A percentile compares a stretch with the other conserved stretches of the same genome.
phyloP scores from a whole-genome alignment of 2,113 vertebrate genomes.

The Scopus umbretta region DNA sequence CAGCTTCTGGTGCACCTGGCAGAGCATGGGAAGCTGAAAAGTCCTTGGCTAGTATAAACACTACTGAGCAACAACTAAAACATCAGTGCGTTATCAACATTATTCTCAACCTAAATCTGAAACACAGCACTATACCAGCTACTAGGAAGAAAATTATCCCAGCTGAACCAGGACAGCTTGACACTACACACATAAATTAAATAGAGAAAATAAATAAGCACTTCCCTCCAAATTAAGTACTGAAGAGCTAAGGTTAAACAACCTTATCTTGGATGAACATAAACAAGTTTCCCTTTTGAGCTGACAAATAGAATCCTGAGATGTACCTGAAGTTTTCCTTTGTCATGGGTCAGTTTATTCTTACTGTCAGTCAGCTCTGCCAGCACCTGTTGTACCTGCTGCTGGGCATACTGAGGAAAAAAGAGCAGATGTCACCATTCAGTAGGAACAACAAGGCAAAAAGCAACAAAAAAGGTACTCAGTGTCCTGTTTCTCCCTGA shows the following conservation, averaged over 20 bases:
- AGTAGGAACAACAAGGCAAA: not conserved
- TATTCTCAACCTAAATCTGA: too few relatives aligned
- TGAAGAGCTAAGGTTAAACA: not conserved
- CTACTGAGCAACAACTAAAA: too few relatives aligned
- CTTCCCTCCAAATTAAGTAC: not conserved
- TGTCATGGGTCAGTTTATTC: slow-evolving; percentile 72
- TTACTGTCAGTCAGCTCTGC: slow-evolving; percentile 70
- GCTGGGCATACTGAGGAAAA: slow-evolving; percentile 41
- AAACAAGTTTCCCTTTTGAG: not conserved
- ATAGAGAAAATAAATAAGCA: not conserved
- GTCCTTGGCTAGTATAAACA: too few relatives aligned
- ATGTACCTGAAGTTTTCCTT: slow-evolving; percentile 69
- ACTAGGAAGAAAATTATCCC: too few relatives aligned
- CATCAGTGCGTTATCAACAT: too few relatives aligned
- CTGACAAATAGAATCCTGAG: not conserved
- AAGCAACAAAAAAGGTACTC: not conserved
- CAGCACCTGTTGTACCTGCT: slow-evolving; percentile 67
- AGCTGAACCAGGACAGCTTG: too few relatives aligned
- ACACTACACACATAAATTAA: not conserved
- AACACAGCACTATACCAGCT: too few relatives aligned
- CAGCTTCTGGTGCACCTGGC: too few relatives aligned
- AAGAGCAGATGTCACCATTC: not conserved
- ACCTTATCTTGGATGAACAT: not conserved
- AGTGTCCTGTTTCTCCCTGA: not conserved
- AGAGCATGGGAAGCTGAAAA: too few relatives aligned